Base-by-base conservation (phyloP, 2,888 invertebrate genomes). In the Nymphalis urticae region DNA sequence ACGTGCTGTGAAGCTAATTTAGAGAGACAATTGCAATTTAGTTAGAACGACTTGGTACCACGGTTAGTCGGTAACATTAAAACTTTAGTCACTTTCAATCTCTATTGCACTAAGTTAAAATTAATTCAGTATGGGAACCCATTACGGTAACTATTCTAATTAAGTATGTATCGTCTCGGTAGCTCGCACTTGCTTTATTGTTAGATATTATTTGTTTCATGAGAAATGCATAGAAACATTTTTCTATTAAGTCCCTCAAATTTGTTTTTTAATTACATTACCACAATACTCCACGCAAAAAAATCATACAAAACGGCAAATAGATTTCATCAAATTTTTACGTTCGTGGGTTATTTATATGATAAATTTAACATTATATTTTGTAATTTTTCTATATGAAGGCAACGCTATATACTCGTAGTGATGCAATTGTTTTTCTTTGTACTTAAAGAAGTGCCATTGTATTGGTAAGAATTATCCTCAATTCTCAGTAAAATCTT, bases 121-220 rank as follows among this genome's bases (percentile, higher is more conserved):
- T 66, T 66, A 62, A 66, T 62, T 66, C 66, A 62, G 48, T 62
- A 62, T 62, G 36, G 62, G 54, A 62, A 66, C 7, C 54, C 61
- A 66, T 61, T 66, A 66, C 32, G 27, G 48, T 66, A 66, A 66
- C 61, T 61, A 48, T 61, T 66, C 66, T 61, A 66, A 66, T 66
- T 66, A 66, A 66, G 53, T 61, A 61, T 66, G 61, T 61, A 61
- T 66, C 47, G 54, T 36, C 54, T 66, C 48, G 54, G 48, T 50
- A 54, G 48, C 66, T 66, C 66, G 47, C 60, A 36, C 66, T 32
- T 47, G 66, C 66, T 48, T 61, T 66, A 61, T 66, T 47, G 53
- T 48, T 32, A 47, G 53, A 54, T 42, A 66, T 66, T 54, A 66
- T 47, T 48, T 48, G 61, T 48, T 61, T 66, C 54, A n/a, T 27